Evolutionary conservation across 2,797 vertebrate species (phyloP), one percentile per base, ranked within the genome.

Genomic region (Hephaestus fuliginosus): DNA sequence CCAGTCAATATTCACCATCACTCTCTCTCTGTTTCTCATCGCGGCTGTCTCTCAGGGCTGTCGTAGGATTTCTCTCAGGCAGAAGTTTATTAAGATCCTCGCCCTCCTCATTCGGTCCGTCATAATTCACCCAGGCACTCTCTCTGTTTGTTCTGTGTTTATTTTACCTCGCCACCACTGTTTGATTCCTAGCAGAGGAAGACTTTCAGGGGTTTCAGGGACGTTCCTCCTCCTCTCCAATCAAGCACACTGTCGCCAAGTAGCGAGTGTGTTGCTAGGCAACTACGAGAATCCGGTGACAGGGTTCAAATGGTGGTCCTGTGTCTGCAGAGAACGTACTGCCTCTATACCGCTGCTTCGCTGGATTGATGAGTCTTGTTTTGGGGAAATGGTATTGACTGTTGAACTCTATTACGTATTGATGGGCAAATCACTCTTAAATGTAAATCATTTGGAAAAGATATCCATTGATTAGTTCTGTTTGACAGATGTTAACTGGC

Each of bases 261-360:
- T 55, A 85, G 92, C 83, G 88, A 93, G 75, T 79, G 86, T 49
- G 96, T 96, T 96, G 95, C 96, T 94, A 94, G 92, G 96, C 93
- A 95, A 96, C 96, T 93, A 92, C 76, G 88, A 91, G 91, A 93
- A 88, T 89, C 86, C 62, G 48, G 85, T 91, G 92, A 93, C 90
- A 83, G 86, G 88, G 91, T 94, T 95, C 91, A 92, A 91, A 91
- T 78, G 85, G 87, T 88, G 86, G 91, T 94, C 80, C 77, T 76
- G 80, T 84, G 80, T 93, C 86, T 92, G 90, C 81, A 56, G 76
- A 82, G 76, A 86, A 65, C 15, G 10, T 71, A 28, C 74, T 80
- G 65, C 70, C 48, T 70, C 77, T 79, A 18, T 48, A 74, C 48
- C 60, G 5, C 77, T 14, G 51, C 73, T 81, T 82, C 71, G 75